These are phyloP conservation scores for Xerus inauris DNA, from an alignment of 2,113 vertebrate species.

Conservation along the genomic window DNA sequence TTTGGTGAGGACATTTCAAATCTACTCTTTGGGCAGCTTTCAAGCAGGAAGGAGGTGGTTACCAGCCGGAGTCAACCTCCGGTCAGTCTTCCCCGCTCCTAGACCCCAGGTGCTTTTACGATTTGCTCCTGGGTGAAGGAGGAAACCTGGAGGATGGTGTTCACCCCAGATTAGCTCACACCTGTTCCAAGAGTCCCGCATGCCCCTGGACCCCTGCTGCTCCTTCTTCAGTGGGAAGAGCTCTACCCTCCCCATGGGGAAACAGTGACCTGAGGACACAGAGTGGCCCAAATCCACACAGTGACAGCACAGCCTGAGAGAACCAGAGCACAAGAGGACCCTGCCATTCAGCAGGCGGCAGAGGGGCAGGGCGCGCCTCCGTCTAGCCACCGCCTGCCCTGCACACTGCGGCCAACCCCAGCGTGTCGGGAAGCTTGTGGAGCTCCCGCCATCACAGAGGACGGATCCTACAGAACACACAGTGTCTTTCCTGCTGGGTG, in stretches of 20 bases:
- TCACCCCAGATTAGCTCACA: fast-evolving
- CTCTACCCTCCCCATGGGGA: not conserved
- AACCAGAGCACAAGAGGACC: not conserved
- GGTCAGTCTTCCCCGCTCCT: fast-evolving
- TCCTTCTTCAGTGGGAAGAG: not conserved
- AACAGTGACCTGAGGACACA: fast-evolving
- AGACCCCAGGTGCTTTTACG: not conserved
- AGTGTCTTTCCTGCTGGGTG: constrained; percentile 55
- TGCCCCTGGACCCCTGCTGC: not conserved
- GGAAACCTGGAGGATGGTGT: fast-evolving
- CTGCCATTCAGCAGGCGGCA: not conserved
- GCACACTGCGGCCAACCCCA: too few species aligned
- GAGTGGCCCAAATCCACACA: not conserved
- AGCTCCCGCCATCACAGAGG: constrained; percentile 54
- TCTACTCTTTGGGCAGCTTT: too few species aligned
- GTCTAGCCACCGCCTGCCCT: too few species aligned
- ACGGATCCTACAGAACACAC: constrained; percentile 69
- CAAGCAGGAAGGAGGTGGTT: fast-evolving
- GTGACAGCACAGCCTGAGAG: too few species aligned
- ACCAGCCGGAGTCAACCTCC: not conserved
- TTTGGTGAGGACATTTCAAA: not conserved
- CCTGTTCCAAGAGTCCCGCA: fast-evolving
- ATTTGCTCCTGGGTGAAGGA: fast-evolving
- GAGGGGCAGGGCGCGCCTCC: not conserved
- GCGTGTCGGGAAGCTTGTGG: not conserved